Percentiles rank a stretch among this genome's conserved stretches.
Evolutionary conservation across 2,797 vertebrate species (phyloP).

Genomic region (Pangasius mekongensis): DNA sequence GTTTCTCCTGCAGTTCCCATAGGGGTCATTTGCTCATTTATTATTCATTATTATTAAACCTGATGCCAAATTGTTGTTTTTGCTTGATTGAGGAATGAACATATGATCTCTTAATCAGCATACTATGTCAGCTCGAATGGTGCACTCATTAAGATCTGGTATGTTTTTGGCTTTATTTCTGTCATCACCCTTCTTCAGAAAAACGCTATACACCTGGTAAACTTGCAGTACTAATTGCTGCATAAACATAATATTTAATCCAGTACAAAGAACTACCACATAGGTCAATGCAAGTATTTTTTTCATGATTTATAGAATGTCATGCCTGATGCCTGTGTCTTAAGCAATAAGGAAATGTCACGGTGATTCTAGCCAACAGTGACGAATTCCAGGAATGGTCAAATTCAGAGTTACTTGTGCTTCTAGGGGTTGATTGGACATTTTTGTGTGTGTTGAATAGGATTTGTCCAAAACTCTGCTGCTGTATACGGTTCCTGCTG

Average conservation of each 20-base stretch:
- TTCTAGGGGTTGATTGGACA: not conserved
- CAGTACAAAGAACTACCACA: not conserved
- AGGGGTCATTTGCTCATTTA: not conserved
- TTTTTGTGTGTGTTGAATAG: conserved; percentile 70
- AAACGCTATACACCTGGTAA: not conserved
- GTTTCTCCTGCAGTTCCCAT: not conserved
- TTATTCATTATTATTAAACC: not conserved
- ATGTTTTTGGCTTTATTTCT: not conserved
- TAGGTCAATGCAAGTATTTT: not conserved
- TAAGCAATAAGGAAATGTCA: not conserved
- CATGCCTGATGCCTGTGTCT: not conserved
- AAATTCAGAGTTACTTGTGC: not conserved
- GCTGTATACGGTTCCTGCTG: conserved; percentile 96
- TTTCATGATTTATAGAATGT: not conserved
- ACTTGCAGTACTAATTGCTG: not conserved
- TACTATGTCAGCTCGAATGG: not conserved
- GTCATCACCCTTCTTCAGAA: not conserved
- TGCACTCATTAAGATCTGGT: not conserved
- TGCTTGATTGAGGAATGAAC: conserved; percentile 9
- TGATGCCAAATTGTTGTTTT: conserved; percentile 3
- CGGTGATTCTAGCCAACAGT: not conserved
- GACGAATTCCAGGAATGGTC: not conserved
- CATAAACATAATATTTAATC: not conserved
- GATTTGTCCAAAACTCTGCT: conserved; percentile 94
- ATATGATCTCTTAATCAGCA: not conserved